Evolutionary conservation across 2,888 invertebrate species (phyloP), one percentile per base, ranked within the genome.

Genomic region (Troglohyphantes excavatus): DNA sequence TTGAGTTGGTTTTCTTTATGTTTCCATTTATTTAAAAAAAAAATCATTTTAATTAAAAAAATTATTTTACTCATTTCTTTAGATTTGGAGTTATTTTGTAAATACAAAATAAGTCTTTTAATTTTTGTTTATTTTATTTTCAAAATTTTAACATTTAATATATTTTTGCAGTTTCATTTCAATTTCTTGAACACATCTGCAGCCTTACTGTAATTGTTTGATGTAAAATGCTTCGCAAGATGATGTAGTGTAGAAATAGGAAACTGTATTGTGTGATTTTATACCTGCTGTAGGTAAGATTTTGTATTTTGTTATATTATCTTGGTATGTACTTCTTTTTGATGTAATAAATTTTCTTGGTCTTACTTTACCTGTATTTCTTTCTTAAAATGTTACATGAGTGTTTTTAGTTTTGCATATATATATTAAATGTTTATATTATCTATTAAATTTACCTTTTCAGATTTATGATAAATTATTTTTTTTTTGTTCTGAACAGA

Each of bases 211-310:
- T 39, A 39, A 11, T 39, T 39, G 2, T 2, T 17, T 72, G 39
- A 19, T 72, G 33, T 72, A 11, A 39, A 46, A n/a, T 46, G 27
- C 72, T 46, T 43, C 46, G 23, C 43, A 72, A 46, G 72, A 17
- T 72, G 46, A 7, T 46, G 46, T 72, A 33, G 19, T 68, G 2
- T 46, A 72, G 43, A 46, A 23, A 46, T 70, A 67, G n/a, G 26
- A 21, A 46, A 13, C 33, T 7, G 23, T 43, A 33, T 33, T 68
- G 68, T 70, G n/a, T 23, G 39, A 13, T 9, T 33, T 29, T 72
- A 65, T 65, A 26, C n/a, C 21, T 9, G 65, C 65, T 65, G 39
- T 72, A 72, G 72, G 72, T 72, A 72, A 72, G 72, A n/a, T 46
- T 23, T 43, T 72, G 29, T 29, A 27, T 65, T 65, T 65, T 67